Evolutionary conservation across 2,888 invertebrate species (phyloP), one percentile per base, ranked within the genome.

Genomic region (Thera obeliscata): DNA sequence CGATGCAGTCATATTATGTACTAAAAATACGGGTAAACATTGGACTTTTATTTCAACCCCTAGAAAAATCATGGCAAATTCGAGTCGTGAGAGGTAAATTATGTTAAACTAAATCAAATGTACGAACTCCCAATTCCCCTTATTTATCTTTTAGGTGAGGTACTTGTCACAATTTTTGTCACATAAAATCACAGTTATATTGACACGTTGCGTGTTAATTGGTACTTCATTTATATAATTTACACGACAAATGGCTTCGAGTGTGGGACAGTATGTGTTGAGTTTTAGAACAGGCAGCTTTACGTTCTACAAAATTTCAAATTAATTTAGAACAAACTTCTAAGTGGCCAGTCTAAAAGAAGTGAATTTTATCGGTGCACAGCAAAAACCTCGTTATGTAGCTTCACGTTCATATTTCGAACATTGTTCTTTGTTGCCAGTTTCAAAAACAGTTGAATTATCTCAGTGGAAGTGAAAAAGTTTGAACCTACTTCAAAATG

Each of bases 171-270:
- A 50, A 71, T 71, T 73, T 73, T 74, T 70, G 72, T 72, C 74
- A 69, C 72, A 70, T 68, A 80, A 46, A 78, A 78, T 69, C 77
- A 88, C 92, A 87, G 93, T 92, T 82, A 81, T 84, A 82, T 87
- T 90, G 86, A 85, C 89, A 87, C 81, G 71, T 76, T 77, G 83
- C 77, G 78, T 90, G 92, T 87, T 92, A 92, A 92, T 90, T 89
- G 85, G 78, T 78, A 81, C 82, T 86, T 85, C 86, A 87, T 89
- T 87, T 85, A 83, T 82, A 82, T 79, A 74, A 78, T 85, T 81
- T 76, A 79, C 81, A 77, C 78, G 76, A 76, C 75, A 71, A 73
- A 78, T 73, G 74, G 74, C 69, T 68, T 73, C 79, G 71, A 62
- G 78, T 62, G 78, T 74, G 75, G 79, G 57, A 64, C 90, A 90